Evolutionary conservation across 2,113 vertebrate genomes (phyloP), one percentile per base, ranked within the genome.

Genomic region (Nothoprocta perdicaria): DNA sequence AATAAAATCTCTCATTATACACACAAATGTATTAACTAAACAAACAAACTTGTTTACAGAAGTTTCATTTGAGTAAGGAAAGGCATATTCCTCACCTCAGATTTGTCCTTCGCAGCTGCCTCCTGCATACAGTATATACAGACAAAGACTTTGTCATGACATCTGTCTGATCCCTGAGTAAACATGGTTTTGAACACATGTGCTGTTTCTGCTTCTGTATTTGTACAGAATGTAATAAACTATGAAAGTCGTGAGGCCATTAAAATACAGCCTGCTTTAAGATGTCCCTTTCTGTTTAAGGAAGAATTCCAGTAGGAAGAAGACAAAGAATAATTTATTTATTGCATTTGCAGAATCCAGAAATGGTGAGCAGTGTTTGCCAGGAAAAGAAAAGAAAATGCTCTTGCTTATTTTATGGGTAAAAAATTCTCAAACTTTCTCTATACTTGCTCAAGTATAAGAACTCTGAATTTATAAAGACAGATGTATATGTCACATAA

Each of bases 151-250:
- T 65, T 84, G 82, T 65, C 85, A 55, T 86, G 85, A 92, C 91
- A 91, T 93, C 91, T 95, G 91, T 67, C 80, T 94, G 87, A 96
- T 91, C 87, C 91, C 40, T 89, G 61, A 86, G 88, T 91, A 95
- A 95, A 92, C 88, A 90, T 18, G 58, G 43, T 63, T 89, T 67
- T 60, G 91, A 95, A 82, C 72, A 92, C 69, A 77, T 43, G 84
- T 90, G 65, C 78, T 94, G 41, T 83, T 92, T 82, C 89, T 92
- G 92, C 87, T 84, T 60, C 87, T 84, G 82, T 88, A 53, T 94
- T 88, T 92, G 57, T 75, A 84, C 68, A 68, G 67, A 86, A 55
- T 9, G 29, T 41, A 73, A 91, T 84, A 84, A 83, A 53, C 73
- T 57, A 65, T 10, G 66, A 84, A 89, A 78, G 69, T 89, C 18